Base-by-base conservation (phyloP, 2,797 vertebrate species). In the Urocyon cinereoargenteus region DNA sequence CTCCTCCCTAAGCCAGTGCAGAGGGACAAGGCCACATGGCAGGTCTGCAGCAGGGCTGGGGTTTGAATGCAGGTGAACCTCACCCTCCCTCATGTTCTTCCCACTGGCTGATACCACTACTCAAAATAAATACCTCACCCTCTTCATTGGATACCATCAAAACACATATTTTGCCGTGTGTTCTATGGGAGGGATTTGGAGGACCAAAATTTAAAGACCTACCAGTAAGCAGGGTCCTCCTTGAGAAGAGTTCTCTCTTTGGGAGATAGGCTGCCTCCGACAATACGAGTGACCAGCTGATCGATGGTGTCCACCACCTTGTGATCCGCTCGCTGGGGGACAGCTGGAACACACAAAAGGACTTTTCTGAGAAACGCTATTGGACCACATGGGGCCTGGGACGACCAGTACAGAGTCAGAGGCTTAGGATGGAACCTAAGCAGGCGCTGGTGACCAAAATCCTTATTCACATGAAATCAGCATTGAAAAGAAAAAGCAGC, bases 151-250 rank as follows among this genome's bases (percentile, higher is more conserved):
- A 83, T 31, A 82, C 15, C 51, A 36, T 66, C 59, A 68, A 3
- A 4, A 91, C 70, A 68, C 49, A 57, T 49, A 84, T 18, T n/a
- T 11, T 84, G 53, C 89, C n/a, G 1, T 61, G 36, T 49, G 70
- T 36, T 70, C 75, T 31, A 53, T 0, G 10, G 34, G 28, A 77
- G 10, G 64, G 34, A 91, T 90, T 16, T 4, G 0, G 16, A 59
- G 40, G 51, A 34, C 36, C 31, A 9, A 36, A 36, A 77, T 49
- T n/a, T 91, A 86, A 86, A 96, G 86, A 98, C 98, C 97, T 98
- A 99, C 99, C 99, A 99, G 26, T 99, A 99, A 13, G 98, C 97
- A 28, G 99, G 98, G 18, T 98, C 98, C 82, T 83, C 97, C 96
- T 97, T 97, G 3, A 98, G 98, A 24, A 97, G 92, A 0, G 66